phyloP scores from a whole-genome alignment of 2,888 invertebrate genomes.

The Agrochola lota region DNA sequence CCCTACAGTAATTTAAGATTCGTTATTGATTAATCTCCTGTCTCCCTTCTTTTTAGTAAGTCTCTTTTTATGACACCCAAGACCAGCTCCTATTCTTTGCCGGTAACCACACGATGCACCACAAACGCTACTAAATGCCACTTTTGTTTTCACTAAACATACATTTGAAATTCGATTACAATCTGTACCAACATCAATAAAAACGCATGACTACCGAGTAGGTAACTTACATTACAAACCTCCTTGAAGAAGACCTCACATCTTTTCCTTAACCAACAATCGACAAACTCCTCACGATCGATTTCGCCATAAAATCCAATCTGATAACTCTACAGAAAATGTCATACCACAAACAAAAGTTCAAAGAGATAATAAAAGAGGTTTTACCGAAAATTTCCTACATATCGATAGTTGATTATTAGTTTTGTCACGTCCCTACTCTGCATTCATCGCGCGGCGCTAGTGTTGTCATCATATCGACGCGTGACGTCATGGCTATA shows the following conservation, averaged over 20 bases:
- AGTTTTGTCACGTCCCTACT: slow-evolving; percentile 73
- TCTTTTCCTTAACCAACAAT: slow-evolving; percentile 56
- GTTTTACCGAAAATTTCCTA: slow-evolving; percentile 63
- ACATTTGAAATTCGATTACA: slow-evolving; percentile 38
- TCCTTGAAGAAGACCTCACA: slow-evolving; percentile 50
- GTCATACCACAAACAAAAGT: slow-evolving; percentile 61
- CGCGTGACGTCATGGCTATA: slow-evolving; percentile 75
- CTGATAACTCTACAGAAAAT: slow-evolving; percentile 63
- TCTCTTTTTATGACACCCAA: slow-evolving; percentile 3
- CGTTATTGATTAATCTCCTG: background rate
- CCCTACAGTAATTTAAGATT: background rate
- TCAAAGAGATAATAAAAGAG: slow-evolving; percentile 63
- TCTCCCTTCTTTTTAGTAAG: background rate
- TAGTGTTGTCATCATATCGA: slow-evolving; percentile 69
- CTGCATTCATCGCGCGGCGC: slow-evolving; percentile 66
- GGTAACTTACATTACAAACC: slow-evolving; percentile 23
- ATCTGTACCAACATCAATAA: slow-evolving; percentile 39
- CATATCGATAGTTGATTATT: slow-evolving; percentile 61
- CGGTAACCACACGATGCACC: background rate
- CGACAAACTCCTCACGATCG: slow-evolving; percentile 60
- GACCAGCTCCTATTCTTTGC: background rate
- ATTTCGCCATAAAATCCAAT: slow-evolving; percentile 66
- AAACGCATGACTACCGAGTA: slow-evolving; percentile 24
- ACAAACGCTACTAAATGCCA: slow-evolving; percentile 25
- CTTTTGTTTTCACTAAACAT: slow-evolving; percentile 29